Evolutionary conservation across 1,140 invertebrate species (phyloP).

Genomic region (Papilio aristodemus): DNA sequence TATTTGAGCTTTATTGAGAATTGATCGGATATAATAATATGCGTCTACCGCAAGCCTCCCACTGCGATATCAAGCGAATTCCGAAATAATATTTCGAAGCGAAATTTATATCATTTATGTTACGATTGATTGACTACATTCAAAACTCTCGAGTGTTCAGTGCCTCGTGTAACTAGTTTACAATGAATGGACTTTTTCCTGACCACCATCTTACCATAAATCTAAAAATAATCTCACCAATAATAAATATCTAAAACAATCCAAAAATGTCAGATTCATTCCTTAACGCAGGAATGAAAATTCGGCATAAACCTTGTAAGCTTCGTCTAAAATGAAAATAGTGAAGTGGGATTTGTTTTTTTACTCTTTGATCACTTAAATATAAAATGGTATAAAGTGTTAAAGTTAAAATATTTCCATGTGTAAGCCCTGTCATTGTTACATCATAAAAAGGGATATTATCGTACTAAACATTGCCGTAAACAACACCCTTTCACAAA

Average conservation of each 20-base stretch:
- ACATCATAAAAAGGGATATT: constrained; percentile 76
- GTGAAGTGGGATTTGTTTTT: no score
- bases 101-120: neutral
- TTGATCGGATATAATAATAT: constrained; percentile 18
- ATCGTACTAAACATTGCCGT: constrained; percentile 72
- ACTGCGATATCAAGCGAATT: neutral
- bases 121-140: neutral
- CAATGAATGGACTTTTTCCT: no score
- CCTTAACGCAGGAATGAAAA: no score
- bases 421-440: constrained; percentile 69
- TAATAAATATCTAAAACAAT: no score
- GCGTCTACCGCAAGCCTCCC: constrained; percentile 5
- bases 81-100: constrained; percentile 12
- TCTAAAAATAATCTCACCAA: no score
- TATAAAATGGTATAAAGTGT: constrained; percentile 40
- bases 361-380: no score
- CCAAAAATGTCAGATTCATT: no score
- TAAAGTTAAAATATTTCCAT: constrained; percentile 67
- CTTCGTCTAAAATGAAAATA: no score
- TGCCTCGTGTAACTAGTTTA: no score
- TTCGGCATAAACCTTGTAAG: no score
- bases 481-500: constrained; percentile 56
- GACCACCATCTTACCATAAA: no score
- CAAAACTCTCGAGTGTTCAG: no score
- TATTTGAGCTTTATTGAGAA: constrained; percentile 23